phyloP scores from a whole-genome alignment of 1,140 invertebrate species.

The Drosophila santomea region DNA sequence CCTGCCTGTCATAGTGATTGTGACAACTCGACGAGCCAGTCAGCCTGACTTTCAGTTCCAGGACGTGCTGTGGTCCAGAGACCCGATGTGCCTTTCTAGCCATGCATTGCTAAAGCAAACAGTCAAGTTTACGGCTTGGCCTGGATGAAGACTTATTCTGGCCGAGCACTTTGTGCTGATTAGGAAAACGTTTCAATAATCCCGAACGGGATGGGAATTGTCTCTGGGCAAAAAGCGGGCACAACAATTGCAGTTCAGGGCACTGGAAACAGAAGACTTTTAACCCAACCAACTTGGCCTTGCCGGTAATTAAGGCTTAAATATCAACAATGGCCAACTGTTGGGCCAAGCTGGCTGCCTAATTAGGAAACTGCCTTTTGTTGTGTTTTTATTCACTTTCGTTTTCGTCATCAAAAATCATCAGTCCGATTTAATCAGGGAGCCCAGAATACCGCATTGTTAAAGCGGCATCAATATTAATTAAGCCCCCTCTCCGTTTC shows the following conservation, averaged over 20 bases:
- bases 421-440: conserved; percentile 75
- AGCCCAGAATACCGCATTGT: conserved; percentile 59
- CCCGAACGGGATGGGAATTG: conserved; percentile 21
- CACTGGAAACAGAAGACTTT: conserved; percentile 56
- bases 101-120: conserved; percentile 52
- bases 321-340: conserved; percentile 67
- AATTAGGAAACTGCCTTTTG: conserved; percentile 66
- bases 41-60: conserved; percentile 6
- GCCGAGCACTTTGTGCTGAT: conserved; percentile 74
- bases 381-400: conserved; percentile 22
- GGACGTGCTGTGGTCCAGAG: not conserved
- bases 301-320: conserved; percentile 69
- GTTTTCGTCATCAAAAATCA: conserved; percentile 57
- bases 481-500: conserved; percentile 40
- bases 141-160: not conserved
- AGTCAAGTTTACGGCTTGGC: conserved; percentile 52
- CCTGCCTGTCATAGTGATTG: conserved; percentile 57
- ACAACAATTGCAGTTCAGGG: conserved; percentile 63
- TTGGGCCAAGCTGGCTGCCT: conserved; percentile 48
- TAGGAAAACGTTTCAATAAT: conserved; percentile 80
- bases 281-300: conserved; percentile 58
- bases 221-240: conserved; percentile 39
- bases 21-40: conserved; percentile 43
- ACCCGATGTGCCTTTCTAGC: conserved; percentile 46
- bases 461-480: conserved; percentile 81